phyloP scores from a whole-genome alignment of 2,888 invertebrate species.

The Yponomeuta plumbellus region DNA sequence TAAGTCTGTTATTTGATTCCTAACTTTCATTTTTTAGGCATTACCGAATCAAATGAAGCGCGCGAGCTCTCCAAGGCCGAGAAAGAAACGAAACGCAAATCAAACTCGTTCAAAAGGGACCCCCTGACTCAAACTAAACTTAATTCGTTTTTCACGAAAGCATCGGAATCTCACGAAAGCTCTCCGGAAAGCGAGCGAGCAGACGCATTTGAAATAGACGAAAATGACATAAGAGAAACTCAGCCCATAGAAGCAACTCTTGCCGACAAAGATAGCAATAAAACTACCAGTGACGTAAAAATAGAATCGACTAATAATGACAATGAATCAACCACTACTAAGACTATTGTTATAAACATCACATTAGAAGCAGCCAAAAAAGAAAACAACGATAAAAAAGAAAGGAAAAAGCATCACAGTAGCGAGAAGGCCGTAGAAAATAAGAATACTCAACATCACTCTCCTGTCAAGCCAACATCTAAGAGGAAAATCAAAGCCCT shows the following conservation, averaged over 20 bases:
- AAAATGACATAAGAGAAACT: slow-evolving; percentile 35
- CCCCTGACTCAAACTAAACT: slow-evolving; percentile 66
- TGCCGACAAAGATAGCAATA: not conserved
- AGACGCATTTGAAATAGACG: slow-evolving; percentile 45
- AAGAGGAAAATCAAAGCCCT: slow-evolving; percentile 68
- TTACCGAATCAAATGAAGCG: slow-evolving; percentile 33
- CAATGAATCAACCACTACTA: slow-evolving; percentile 25
- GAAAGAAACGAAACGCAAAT: slow-evolving; percentile 62
- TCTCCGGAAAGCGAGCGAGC: slow-evolving; percentile 49
- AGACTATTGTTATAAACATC: slow-evolving; percentile 62
- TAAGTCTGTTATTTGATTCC: no score
- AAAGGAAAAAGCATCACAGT: slow-evolving; percentile 19
- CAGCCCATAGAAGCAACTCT: not conserved
- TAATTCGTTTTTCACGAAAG: slow-evolving; percentile 57
- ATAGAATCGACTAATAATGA: slow-evolving; percentile 37
- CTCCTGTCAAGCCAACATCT: slow-evolving; percentile 39
- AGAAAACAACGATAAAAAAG: slow-evolving; percentile 29
- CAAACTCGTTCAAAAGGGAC: slow-evolving; percentile 67
- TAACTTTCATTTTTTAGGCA: not conserved
- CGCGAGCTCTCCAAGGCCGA: slow-evolving; percentile 60
- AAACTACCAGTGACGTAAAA: not conserved
- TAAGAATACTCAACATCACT: slow-evolving; percentile 20
- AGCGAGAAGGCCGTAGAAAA: slow-evolving; percentile 22
- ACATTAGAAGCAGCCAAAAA: slow-evolving; percentile 58
- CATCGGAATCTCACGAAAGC: slow-evolving; percentile 39